Percentiles rank a stretch among this genome's conserved stretches.
Evolutionary conservation across 2,113 vertebrate species (phyloP).

Genomic region (Theristicus caerulescens): DNA sequence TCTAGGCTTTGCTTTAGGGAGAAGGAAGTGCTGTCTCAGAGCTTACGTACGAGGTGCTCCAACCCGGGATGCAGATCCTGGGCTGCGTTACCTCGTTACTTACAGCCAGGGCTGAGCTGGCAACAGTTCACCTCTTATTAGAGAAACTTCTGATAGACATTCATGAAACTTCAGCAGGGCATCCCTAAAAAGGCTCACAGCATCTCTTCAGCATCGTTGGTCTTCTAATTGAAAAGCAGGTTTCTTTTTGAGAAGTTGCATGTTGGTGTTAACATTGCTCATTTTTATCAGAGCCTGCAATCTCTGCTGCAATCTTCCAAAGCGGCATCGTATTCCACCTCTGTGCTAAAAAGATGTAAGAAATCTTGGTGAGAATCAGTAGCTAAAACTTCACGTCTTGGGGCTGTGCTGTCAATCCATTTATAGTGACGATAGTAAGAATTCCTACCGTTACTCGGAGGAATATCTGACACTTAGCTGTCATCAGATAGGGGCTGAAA

Average conservation of each 20-base stretch:
- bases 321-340: background rate
- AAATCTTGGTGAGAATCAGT: background rate
- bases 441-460: background rate
- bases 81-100: background rate
- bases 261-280: background rate
- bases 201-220: background rate
- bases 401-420: conserved; percentile 35
- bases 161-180: background rate
- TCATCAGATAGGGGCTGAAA: background rate
- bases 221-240: background rate
- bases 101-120: background rate
- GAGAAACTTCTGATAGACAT: background rate
- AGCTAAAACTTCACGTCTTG: background rate
- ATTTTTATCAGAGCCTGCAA: background rate
- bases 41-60: background rate
- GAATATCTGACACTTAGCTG: background rate
- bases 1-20: conserved; percentile 22
- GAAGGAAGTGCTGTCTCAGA: background rate
- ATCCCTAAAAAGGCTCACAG: background rate
- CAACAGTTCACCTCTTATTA: background rate
- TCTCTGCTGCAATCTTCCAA: background rate
- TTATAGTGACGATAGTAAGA: background rate
- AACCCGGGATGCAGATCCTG: background rate
- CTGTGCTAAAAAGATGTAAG: background rate
- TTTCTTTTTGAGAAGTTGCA: background rate